These are phyloP conservation scores for Rhynchotus rufescens DNA, from an alignment of 2,797 vertebrate species.

Conservation along the genomic window DNA sequence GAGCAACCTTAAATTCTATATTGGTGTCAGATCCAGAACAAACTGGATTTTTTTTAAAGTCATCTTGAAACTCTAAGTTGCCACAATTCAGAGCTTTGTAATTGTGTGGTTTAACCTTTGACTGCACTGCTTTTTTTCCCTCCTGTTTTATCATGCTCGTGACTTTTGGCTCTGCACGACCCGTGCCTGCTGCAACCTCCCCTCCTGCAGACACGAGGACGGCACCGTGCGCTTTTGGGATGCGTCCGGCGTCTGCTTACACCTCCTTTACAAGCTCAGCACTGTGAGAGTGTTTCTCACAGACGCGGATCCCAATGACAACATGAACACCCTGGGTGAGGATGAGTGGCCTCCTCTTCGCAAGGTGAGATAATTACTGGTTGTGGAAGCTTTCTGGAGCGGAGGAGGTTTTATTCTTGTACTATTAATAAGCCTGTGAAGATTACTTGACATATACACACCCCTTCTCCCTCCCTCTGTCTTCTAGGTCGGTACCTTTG, in stretches of 20 bases:
- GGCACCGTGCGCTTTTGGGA: conserved; percentile 98
- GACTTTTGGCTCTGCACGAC: not conserved
- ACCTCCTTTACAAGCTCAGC: conserved; percentile 93
- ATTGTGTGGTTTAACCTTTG: not conserved
- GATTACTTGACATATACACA: not conserved
- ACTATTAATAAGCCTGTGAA: not conserved
- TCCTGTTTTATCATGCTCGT: not conserved
- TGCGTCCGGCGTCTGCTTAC: conserved; percentile 93
- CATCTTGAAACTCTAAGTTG: not conserved
- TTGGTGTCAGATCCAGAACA: not conserved
- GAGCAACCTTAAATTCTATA: not conserved
- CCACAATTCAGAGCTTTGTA: not conserved
- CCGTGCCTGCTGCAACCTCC: not conserved
- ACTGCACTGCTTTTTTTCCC: not conserved
- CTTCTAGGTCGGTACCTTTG: conserved; percentile 93
- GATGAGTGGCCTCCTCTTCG: conserved; percentile 97
- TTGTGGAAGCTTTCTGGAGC: not conserved
- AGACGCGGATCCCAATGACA: conserved; percentile 91
- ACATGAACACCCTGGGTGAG: conserved; percentile 89
- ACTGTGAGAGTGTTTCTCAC: conserved; percentile 93
- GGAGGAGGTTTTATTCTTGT: not conserved
- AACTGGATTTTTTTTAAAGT: not conserved
- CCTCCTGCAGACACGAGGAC: conserved; percentile 89
- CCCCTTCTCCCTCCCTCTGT: not conserved
- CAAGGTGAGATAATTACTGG: conserved; percentile 82